Evolutionary conservation across 37 sponge, comb jelly and placozoan genomes (phyloP), one percentile per base, ranked within the genome.

Genomic region (Lycopodina hypogea): DNA sequence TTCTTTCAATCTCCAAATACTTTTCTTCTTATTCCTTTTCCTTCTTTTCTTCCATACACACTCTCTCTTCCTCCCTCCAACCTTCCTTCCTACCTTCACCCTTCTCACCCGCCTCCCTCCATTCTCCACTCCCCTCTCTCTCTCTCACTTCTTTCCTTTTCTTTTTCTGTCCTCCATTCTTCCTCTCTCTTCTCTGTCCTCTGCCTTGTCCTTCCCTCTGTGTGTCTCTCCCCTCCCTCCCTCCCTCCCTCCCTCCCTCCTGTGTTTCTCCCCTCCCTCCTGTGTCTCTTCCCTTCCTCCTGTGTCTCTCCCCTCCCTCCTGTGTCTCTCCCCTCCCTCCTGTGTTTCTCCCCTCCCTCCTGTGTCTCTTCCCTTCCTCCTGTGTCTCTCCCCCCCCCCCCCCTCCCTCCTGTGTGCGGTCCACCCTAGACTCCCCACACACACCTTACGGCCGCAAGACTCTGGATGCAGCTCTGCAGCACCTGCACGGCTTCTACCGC

Each of bases 401-500:
- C 29, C 37, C 68, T 60, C 61, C n/a, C 48, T 45, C 61, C 12
- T 28, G 24, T 60, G 14, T 15, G 14, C 61, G 24, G 3, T 15
- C 17, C 12, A 6, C 2, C 39, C 9, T 33, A 59, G 62, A 32
- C 37, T 76, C 63, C 26, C 76, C 76, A 14, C 61, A 61, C 63
- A 39, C 63, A 3, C 76, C 41, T 36, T 76, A 61, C 58, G 78
- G 80, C 42, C 55, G 74, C 2, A 69, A 86, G 42, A 78, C 83
- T 17, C 75, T 91, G 0, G 60, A 72, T 24, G 42, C 75, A 19
- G 87, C 87, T 42, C 78, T 91, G 19, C 34, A 66, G 9, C 40
- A 74, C 7, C 58, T 91, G 8, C 65, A 86, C 67, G 83, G 87
- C 2, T 83, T 82, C 72, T 91, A 86, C 65, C 62, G 80, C 39